Evolutionary conservation across 2,797 vertebrate species (phyloP).

Genomic region (Prionace glauca): DNA sequence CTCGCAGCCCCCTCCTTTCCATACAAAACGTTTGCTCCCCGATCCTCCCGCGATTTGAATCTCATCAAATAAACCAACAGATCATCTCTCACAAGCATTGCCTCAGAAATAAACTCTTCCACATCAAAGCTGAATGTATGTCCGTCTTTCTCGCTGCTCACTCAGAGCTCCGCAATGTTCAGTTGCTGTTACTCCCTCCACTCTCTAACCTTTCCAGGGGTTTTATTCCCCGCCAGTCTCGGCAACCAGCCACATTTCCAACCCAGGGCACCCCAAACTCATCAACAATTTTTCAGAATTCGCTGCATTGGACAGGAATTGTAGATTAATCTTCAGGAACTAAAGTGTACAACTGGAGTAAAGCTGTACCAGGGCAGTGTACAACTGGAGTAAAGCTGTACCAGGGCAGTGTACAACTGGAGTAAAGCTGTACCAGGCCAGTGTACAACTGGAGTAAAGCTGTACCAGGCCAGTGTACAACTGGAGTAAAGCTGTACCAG

Average conservation of each 20-base stretch:
- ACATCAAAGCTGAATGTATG: neutral
- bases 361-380: too few species aligned
- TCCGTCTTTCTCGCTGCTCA: neutral
- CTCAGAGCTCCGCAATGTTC: neutral
- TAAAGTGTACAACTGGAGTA: too few species aligned
- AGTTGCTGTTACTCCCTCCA: neutral
- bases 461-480: too few species aligned
- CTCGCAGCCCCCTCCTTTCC: neutral
- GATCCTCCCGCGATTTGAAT: neutral
- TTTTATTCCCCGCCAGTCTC: neutral
- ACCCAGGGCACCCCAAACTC: neutral
- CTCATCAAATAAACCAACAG: neutral
- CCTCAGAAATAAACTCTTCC: neutral
- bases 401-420: too few species aligned
- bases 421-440: too few species aligned
- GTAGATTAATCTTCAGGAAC: too few species aligned
- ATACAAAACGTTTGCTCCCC: neutral
- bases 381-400: too few species aligned
- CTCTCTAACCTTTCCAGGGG: neutral
- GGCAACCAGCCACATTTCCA: neutral
- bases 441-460: too few species aligned
- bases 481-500: too few species aligned
- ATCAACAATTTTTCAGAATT: too few species aligned
- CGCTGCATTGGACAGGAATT: too few species aligned
- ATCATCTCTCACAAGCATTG: neutral